A percentile compares a stretch with the other conserved stretches of the same genome.
phyloP scores from a whole-genome alignment of 2,113 vertebrate species.

The Mastomys natalensis region DNA sequence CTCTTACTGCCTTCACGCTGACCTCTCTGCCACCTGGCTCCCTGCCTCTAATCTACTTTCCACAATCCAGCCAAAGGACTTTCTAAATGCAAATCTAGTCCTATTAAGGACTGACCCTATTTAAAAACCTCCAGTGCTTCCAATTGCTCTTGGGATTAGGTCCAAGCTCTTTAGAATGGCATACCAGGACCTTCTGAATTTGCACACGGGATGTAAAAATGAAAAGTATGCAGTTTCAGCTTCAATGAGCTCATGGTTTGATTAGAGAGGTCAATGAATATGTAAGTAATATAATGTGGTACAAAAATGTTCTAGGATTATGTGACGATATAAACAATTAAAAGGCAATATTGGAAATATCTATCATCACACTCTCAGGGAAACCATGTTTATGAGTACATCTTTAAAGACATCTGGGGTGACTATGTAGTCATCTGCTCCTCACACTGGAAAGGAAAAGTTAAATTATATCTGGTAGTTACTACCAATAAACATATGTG shows the following conservation, averaged over 20 bases:
- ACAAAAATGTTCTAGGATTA: neutral
- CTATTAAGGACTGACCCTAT: conserved; percentile 81
- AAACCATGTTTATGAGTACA: neutral
- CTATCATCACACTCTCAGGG: neutral
- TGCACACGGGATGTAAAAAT: conserved; percentile 62
- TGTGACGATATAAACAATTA: conserved; percentile 32
- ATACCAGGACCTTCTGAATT: conserved; percentile 60
- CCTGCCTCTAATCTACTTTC: conserved; percentile 77
- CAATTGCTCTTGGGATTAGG: conserved; percentile 77
- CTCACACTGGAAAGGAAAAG: neutral
- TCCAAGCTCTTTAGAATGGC: conserved; percentile 69
- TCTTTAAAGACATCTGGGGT: conserved; percentile 3
- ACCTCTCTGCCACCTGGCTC: conserved; percentile 72
- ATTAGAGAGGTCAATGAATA: conserved; percentile 14
- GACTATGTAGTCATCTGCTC: neutral
- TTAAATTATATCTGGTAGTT: neutral
- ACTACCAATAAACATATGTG: neutral
- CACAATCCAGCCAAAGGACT: conserved; percentile 78
- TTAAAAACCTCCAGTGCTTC: conserved; percentile 75
- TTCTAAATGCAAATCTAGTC: conserved; percentile 82
- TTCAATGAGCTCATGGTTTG: conserved; percentile 23
- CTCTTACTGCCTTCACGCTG: conserved; percentile 1
- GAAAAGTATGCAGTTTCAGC: conserved; percentile 13
- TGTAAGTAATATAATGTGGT: neutral
- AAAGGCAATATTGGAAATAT: neutral